Conservation (phyloP, 2,113 vertebrate genomes). For the Aphelocoma coerulescens region DNA sequence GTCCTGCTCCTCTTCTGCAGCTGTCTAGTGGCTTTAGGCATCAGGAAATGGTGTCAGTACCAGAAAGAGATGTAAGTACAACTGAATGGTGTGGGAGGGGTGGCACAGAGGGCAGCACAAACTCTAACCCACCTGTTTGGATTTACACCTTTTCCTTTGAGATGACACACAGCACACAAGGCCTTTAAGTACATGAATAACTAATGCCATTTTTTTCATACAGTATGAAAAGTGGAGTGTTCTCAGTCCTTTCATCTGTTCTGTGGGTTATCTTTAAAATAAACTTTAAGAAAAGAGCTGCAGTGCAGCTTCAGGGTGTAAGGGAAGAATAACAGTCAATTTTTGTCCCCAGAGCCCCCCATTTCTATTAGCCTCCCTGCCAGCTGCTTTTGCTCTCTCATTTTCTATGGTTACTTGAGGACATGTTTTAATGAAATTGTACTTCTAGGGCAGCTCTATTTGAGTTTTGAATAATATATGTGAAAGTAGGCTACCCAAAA, state of each 20-base stretch:
- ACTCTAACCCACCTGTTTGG: not conserved
- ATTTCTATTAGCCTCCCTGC: not conserved
- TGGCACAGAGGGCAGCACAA: not conserved
- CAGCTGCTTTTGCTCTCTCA: not conserved
- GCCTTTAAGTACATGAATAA: not conserved
- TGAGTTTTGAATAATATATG: slow-evolving; percentile 10
- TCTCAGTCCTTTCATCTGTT: not conserved
- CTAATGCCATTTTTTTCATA: not conserved
- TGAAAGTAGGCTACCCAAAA: slow-evolving; percentile 27
- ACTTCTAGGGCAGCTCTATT: slow-evolving; percentile 18
- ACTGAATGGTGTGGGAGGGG: not conserved
- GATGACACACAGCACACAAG: accelerated
- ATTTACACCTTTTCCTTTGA: not conserved
- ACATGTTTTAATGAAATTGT: slow-evolving; percentile 32
- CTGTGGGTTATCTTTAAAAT: not conserved
- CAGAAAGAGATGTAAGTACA: slow-evolving; percentile 73
- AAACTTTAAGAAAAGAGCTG: not conserved
- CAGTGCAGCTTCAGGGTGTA: not conserved
- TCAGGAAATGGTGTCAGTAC: slow-evolving; percentile 71
- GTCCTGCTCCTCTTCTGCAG: slow-evolving; percentile 49
- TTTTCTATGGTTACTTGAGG: slow-evolving; percentile 16
- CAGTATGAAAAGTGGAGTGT: not conserved
- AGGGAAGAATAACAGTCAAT: not conserved
- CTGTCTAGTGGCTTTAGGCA: slow-evolving; percentile 22
- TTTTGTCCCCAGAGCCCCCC: not conserved